Conservation (phyloP, 2,113 vertebrate species). For the Rhodinocichla rosea region DNA sequence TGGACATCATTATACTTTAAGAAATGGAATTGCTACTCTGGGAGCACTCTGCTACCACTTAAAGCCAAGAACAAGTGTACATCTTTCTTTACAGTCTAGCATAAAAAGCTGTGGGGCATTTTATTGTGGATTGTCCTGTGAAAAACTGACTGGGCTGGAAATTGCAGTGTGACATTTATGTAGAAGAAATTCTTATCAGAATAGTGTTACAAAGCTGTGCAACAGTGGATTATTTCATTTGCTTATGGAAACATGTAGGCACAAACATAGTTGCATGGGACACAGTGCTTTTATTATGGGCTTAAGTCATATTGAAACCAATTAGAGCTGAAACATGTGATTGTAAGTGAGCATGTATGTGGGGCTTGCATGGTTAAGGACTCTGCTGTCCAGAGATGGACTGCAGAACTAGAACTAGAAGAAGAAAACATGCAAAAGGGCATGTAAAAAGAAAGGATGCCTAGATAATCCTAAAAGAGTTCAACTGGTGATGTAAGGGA, state of each 20-base stretch:
- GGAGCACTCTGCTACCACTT: background rate
- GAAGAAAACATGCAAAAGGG: background rate
- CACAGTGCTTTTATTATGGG: background rate
- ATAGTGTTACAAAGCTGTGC: background rate
- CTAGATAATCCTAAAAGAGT: background rate
- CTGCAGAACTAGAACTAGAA: background rate
- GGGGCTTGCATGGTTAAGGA: background rate
- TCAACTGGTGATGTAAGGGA: background rate
- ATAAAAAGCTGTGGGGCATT: background rate
- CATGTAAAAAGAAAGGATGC: background rate
- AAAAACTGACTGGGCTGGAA: background rate
- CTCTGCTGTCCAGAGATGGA: background rate
- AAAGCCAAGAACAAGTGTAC: background rate
- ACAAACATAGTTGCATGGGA: background rate
- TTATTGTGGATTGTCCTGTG: background rate
- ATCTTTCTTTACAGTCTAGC: background rate
- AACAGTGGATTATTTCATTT: background rate
- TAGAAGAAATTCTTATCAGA: rapidly evolving
- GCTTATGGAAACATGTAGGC: background rate
- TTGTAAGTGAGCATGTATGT: background rate
- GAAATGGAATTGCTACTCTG: background rate
- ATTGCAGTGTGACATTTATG: background rate
- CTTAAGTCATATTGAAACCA: background rate
- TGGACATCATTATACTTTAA: background rate
- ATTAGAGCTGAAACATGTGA: background rate